These are phyloP conservation scores for Aplysina aerophoba DNA, from an alignment of 37 sponge, comb jelly and placozoan species.

Conservation along the genomic window DNA sequence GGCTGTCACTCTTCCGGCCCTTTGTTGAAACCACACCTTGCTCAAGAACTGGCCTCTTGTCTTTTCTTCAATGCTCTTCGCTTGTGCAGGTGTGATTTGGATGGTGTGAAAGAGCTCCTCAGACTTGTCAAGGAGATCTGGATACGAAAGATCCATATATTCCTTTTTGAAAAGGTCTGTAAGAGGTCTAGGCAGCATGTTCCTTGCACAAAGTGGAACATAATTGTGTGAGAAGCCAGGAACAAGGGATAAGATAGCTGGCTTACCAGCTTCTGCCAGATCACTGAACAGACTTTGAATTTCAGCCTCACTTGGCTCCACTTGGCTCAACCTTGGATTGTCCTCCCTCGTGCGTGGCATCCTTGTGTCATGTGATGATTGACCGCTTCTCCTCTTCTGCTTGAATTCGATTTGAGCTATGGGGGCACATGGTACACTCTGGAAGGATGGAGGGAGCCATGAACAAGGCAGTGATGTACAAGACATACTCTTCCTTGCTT, in stretches of 20 bases:
- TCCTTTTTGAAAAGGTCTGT: too few species aligned
- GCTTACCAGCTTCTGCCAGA: conserved; percentile 41
- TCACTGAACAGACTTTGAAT: conserved; percentile 20
- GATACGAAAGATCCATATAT: neutral
- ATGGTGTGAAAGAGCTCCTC: conserved; percentile 28
- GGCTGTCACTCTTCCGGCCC: conserved; percentile 68
- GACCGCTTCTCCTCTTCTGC: conserved; percentile 6
- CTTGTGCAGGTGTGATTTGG: conserved; percentile 38
- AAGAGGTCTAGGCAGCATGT: conserved; percentile 31
- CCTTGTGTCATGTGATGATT: too few species aligned
- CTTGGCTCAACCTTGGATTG: neutral
- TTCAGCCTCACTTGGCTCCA: conserved; percentile 39
- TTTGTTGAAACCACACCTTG: conserved; percentile 51
- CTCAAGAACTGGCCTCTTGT: conserved; percentile 48
- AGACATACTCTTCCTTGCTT: conserved; percentile 17
- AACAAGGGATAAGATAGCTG: conserved; percentile 51
- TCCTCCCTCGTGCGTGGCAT: too few species aligned
- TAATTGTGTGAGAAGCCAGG: conserved; percentile 43
- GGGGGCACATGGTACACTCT: conserved; percentile 39
- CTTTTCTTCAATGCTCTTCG: conserved; percentile 41
- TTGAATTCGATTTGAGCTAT: conserved; percentile 58
- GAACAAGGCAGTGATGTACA: conserved; percentile 62
- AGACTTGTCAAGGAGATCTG: conserved; percentile 48
- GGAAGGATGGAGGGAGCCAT: conserved; percentile 54
- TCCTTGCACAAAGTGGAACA: conserved; percentile 39